Percentiles rank a stretch among this genome's conserved stretches.
Evolutionary conservation across 2,797 vertebrate genomes (phyloP).

Genomic region (Sebastes kiyomatsui): DNA sequence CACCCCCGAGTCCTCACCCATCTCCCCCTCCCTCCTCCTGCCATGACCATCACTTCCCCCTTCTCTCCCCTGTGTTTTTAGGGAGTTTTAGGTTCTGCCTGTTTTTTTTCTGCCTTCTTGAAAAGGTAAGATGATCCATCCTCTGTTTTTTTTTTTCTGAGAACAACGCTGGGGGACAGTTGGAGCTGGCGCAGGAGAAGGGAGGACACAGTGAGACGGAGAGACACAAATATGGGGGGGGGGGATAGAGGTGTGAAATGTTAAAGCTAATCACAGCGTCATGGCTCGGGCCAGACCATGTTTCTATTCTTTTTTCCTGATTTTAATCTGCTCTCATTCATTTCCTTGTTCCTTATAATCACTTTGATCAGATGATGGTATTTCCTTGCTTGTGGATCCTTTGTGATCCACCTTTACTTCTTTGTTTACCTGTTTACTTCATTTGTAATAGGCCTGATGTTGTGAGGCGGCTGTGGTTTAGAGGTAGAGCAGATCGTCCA

Average conservation of each 20-base stretch:
- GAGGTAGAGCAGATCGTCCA: too few species aligned
- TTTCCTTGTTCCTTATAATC: neutral
- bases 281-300: neutral
- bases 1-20: neutral
- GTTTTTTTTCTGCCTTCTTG: conserved; percentile 68
- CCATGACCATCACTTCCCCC: conserved; percentile 47
- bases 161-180: conserved; percentile 70
- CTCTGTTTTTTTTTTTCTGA: conserved; percentile 53
- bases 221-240: neutral
- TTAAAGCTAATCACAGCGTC: conserved; percentile 15
- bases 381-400: neutral
- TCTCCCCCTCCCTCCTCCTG: neutral
- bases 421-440: neutral
- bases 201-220: conserved; percentile 18
- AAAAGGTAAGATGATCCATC: conserved; percentile 81
- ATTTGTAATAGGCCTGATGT: too few species aligned
- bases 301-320: neutral
- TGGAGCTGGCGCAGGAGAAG: conserved; percentile 41
- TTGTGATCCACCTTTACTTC: neutral
- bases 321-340: conserved; percentile 16
- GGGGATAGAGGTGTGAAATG: conserved; percentile 1
- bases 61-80: conserved; percentile 64
- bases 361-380: neutral
- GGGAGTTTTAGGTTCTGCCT: conserved; percentile 74
- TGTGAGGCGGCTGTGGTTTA: too few species aligned